Conservation (phyloP, 2,113 vertebrate species). For the Xiphophorus maculatus region DNA sequence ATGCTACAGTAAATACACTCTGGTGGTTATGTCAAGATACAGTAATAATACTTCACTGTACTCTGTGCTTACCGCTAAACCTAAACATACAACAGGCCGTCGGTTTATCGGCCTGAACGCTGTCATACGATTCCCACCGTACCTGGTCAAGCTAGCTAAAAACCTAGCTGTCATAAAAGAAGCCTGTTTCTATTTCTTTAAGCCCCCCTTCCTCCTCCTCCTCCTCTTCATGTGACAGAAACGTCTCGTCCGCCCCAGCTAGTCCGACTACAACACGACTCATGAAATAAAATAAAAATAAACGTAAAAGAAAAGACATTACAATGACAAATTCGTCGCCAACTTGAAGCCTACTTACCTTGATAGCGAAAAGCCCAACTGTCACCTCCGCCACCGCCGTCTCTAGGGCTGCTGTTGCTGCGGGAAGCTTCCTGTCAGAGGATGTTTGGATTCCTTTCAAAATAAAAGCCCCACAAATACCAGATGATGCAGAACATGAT, state of each 20-base stretch:
- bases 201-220: constrained; percentile 20
- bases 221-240: constrained; percentile 66
- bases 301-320: too few relatives aligned
- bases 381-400: constrained; percentile 49
- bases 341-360: constrained; percentile 53
- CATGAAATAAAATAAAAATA: neutral
- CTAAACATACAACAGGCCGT: neutral
- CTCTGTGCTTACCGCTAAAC: neutral
- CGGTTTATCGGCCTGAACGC: neutral
- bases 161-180: constrained; percentile 67
- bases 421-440: constrained; percentile 42
- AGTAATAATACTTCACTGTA: neutral
- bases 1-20: constrained; percentile 16
- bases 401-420: constrained; percentile 26
- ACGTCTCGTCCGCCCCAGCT: constrained; percentile 29
- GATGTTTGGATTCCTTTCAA: constrained; percentile 17
- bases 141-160: constrained; percentile 52
- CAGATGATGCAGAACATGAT: too few relatives aligned
- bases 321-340: neutral
- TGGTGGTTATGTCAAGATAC: constrained; percentile 8
- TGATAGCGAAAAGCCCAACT: constrained; percentile 31
- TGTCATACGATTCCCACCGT: neutral
- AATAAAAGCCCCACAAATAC: constrained; percentile 33
- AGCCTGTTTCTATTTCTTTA: constrained; percentile 33
- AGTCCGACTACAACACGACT: neutral